Evolutionary conservation across 2,797 vertebrate genomes (phyloP), one percentile per base, ranked within the genome.

Genomic region (Cuniculus paca): DNA sequence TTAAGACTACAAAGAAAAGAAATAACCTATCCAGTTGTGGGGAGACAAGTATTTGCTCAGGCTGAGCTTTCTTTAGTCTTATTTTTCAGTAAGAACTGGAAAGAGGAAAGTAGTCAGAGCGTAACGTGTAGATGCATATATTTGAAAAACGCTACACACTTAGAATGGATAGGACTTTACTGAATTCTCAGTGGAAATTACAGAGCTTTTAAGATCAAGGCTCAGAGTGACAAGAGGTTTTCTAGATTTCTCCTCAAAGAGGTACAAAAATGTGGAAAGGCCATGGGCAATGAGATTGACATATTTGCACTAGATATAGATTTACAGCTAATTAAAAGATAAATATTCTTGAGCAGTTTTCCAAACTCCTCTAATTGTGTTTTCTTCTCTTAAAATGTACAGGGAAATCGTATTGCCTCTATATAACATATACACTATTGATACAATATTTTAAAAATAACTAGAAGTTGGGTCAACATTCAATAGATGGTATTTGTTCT

Each of bases 401-500:
- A 78, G n/a, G 34, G 86, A 22, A 78, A 78, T n/a, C 63, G 9
- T 26, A 81, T 50, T 52, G 61, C 31, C 34, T 85, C 61, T 68
- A 45, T 50, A 61, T 68, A 93, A 94, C 19, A 45, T 39, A 50
- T 0, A 42, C 68, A 42, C 42, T 77, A 13, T 45, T 94, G 58
- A 58, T n/a, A 16, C 2, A 80, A 34, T 74, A 48, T 72, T 94
- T 79, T 58, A 61, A 78, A 78, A 87, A 56, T 65, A 89, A 17
- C 13, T 82, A 94, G 61, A 63, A 26, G 50, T 2, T 45, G 6
- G 22, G 8, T 61, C 3, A 11, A 79, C 19, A 86, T 36, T 89
- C 34, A 96, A 63, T n/a, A 88, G 12, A 68, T 17, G 12, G 5
- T 61, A 74, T 84, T 89, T 93, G 31, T 83, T 74, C 80, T 88